Base-by-base conservation (phyloP, 2,888 invertebrate species). In the Eustalomyia histrio region DNA sequence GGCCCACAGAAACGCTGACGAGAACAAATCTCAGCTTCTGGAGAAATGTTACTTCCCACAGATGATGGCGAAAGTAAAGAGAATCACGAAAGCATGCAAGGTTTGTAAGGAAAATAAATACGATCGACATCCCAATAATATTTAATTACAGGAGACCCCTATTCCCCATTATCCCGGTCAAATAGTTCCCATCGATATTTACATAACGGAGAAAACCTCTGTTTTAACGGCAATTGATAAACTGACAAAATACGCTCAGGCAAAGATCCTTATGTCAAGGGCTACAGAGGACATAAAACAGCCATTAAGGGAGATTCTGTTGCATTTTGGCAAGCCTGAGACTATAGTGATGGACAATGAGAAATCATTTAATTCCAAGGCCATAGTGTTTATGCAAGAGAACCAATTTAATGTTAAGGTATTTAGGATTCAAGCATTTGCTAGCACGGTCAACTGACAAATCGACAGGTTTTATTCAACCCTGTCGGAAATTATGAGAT, bases 261-360 rank as follows among this genome's bases (percentile, higher is more conserved):
- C 4, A 4, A 73, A 65, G 12, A 14, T 74, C 5, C 57, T 84
- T 0, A 78, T 79, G 18, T 76, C 76, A 29, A 75, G 71, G 60
- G 57, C 73, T 5, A 61, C 72, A 5, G 67, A 21, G 21, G 21
- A 21, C 21, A 21, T 21, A 79, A 83, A 53, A 68, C 9, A 39
- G 9, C 83, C 83, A 0, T 24, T 81, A 4, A 18, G 79, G 1
- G 61, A 84, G 47, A 43, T 84, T 0, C 33, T 82, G 7, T 73
- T 83, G 9, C 50, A 50, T 29, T 83, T 80, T 43, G 71, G 79
- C 12, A 67, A 78, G 35, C 83, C 83, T 8, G 60, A 80, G 47
- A 14, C 50, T 29, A 39, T 85, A 1, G 75, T 85, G 1, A 79
- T 81, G 21, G 84, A 85, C 39, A 83, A 80, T 10, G 84, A 85